Conservation (phyloP, 2,888 invertebrate species). For the Andricus curvator region DNA sequence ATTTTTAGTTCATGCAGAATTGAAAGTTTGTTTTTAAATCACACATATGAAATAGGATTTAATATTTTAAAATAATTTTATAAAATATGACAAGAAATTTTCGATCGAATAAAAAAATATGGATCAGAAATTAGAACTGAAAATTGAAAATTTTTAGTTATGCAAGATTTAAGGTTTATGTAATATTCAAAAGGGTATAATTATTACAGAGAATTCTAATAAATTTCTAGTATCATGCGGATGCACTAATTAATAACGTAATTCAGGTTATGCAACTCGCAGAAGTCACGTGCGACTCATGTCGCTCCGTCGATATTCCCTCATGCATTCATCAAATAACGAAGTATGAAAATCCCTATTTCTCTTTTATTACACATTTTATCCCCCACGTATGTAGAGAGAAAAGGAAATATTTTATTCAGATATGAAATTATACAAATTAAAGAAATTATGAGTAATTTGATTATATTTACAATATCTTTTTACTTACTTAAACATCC, state of each 20-base stretch:
- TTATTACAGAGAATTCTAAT: neutral
- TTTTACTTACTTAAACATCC: neutral
- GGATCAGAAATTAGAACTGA: neutral
- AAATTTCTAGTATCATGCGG: conserved; percentile 50
- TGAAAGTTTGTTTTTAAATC: neutral
- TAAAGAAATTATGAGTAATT: neutral
- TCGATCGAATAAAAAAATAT: neutral
- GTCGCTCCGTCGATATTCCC: conserved; percentile 49
- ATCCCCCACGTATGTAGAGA: neutral
- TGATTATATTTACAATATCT: neutral
- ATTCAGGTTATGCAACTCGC: conserved; percentile 54
- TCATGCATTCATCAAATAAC: conserved; percentile 46
- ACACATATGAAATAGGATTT: neutral
- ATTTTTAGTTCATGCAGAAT: neutral
- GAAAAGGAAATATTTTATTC: neutral
- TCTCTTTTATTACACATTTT: neutral
- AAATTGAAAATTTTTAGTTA: neutral
- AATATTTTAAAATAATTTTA: neutral
- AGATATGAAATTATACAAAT: neutral
- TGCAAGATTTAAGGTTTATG: neutral
- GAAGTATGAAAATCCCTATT: neutral
- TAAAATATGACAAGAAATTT: neutral
- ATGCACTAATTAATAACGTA: conserved; percentile 57
- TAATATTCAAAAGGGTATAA: neutral
- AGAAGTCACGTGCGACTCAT: conserved; percentile 43